Base-by-base conservation (phyloP, 2,113 vertebrate genomes). In the Ceuthmochares aereus region DNA sequence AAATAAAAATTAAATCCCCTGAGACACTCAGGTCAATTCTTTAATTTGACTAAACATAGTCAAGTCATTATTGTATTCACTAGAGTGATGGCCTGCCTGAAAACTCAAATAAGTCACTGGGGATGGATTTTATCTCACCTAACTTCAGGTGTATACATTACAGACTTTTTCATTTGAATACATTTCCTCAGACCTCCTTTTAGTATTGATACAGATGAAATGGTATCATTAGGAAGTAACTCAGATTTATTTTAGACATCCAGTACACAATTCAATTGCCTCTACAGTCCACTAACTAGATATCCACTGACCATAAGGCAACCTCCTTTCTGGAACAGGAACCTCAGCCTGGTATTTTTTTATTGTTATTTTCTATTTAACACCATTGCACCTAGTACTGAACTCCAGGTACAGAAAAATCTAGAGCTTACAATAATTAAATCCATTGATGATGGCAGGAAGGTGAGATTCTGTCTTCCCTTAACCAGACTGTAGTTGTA, bases 331-430 rank as follows among this genome's bases (percentile, higher is more conserved):
- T 58, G 25, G 49, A 87, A 56, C 8, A 84, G n/a, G 36, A 91
- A 74, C 11, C 5, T 58, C 18, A 68, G 8, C 2, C 18, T 42
- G 29, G 86, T 43, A 29, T 32, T 43, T 43, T 47, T 12, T 56
- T 9, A 52, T 51, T 49, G 4, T 40, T 25, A 14, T 16, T 60
- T 49, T 76, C 37, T n/a, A 49, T 51, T 91, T 58, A 69, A 84
- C 0, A 1, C 4, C 49, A 15, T 34, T 52, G 2, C 20, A 45
- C 6, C 15, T 12, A 49, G 9, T 40, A 25, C 29, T 21, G 27
- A 70, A 45, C 10, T 27, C 6, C 14, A 56, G 45, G 25, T 17
- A n/a, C 12, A 37, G n/a, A 80, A 79, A 91, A 49, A 34, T 26
- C 20, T 34, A 12, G 21, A 76, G 13, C 3, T 42, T 52, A 7